Conservation (phyloP, 1,140 invertebrate genomes). For the Eubasilissa regina region DNA sequence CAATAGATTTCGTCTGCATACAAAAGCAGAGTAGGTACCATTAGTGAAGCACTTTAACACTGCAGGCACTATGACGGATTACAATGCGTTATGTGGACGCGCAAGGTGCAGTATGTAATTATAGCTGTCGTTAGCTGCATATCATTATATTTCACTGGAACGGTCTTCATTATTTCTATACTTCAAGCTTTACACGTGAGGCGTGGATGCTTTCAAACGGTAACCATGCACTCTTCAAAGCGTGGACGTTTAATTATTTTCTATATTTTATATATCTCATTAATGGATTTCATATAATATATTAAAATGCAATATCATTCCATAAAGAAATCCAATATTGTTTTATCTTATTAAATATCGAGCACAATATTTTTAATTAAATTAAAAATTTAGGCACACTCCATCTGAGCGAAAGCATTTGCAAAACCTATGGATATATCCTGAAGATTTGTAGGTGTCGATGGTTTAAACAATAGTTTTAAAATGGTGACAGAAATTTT, state of each 20-base stretch:
- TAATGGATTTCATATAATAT: neutral
- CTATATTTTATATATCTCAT: neutral
- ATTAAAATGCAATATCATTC: neutral
- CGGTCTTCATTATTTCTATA: constrained; percentile 23
- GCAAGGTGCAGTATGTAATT: constrained; percentile 1
- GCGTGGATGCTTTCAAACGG: neutral
- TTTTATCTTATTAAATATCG: neutral
- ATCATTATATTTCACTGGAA: constrained; percentile 1
- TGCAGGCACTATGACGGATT: neutral
- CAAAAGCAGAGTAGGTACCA: neutral
- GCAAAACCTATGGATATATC: too few species aligned
- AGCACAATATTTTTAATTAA: neutral
- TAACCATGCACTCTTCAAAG: neutral
- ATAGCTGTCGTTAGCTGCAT: neutral
- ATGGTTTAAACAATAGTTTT: too few species aligned
- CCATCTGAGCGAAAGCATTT: too few species aligned
- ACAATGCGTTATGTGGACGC: neutral
- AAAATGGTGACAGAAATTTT: too few species aligned
- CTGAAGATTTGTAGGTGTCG: too few species aligned
- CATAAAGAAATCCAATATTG: neutral
- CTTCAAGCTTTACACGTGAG: neutral
- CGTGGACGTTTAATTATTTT: neutral
- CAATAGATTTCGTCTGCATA: neutral
- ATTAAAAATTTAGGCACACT: too few species aligned
- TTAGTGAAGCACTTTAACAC: neutral